Percentiles rank a stretch among this genome's conserved stretches.
Evolutionary conservation across 1,140 invertebrate genomes (phyloP).

Genomic region (Platorchestia sp.): DNA sequence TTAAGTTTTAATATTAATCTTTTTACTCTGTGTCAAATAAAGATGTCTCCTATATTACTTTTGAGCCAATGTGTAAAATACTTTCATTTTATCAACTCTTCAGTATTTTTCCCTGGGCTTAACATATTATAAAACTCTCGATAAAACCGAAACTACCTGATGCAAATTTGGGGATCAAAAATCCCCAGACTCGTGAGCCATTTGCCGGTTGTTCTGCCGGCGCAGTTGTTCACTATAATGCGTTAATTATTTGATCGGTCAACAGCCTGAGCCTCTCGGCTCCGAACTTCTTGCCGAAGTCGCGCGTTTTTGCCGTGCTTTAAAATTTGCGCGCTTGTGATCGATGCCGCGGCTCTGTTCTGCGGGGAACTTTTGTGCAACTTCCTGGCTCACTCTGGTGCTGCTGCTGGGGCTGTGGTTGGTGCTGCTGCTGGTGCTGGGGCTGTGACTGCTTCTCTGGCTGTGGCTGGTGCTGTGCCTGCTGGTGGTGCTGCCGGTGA

Average conservation of each 20-base stretch:
- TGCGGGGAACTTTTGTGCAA: neutral
- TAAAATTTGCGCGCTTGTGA: constrained; percentile 12
- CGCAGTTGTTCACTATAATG: neutral
- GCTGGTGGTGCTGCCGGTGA: too few relatives aligned
- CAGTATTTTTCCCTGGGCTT: neutral
- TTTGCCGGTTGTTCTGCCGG: neutral
- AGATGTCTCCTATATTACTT: neutral
- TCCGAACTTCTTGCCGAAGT: neutral
- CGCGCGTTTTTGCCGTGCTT: neutral
- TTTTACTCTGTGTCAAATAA: neutral
- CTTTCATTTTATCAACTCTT: too few relatives aligned
- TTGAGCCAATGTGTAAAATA: too few relatives aligned
- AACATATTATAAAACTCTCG: neutral
- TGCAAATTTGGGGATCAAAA: neutral
- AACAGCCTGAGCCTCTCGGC: neutral
- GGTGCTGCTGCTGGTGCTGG: neutral
- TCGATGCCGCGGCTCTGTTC: constrained; percentile 10
- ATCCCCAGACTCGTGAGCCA: neutral
- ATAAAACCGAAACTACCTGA: neutral
- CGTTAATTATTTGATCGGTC: constrained; percentile 18
- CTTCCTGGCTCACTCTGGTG: neutral
- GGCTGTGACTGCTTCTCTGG: neutral
- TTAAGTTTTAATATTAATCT: neutral
- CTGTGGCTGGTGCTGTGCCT: too few relatives aligned
- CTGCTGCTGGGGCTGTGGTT: neutral